phyloP scores from a whole-genome alignment of 2,113 vertebrate genomes.

The Ceuthmochares aereus region DNA sequence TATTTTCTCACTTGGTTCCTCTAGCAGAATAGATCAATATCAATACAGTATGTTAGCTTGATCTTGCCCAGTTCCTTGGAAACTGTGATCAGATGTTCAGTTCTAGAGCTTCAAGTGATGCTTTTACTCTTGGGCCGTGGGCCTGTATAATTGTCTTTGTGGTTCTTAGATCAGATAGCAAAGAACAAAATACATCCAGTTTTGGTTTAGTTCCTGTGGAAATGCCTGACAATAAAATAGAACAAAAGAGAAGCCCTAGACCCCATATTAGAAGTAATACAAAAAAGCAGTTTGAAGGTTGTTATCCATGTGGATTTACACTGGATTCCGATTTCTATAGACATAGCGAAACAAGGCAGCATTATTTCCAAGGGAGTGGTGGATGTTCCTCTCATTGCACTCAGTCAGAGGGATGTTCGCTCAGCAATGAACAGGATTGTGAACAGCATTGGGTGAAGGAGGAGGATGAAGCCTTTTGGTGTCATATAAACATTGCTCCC shows the following conservation, averaged over 20 bases:
- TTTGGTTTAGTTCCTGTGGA: not conserved
- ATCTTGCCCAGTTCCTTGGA: not conserved
- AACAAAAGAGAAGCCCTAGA: not conserved
- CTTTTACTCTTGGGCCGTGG: not conserved
- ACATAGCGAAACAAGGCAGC: not conserved
- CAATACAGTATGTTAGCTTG: not conserved
- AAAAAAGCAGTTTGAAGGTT: not conserved
- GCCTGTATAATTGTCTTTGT: not conserved
- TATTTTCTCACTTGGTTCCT: not conserved
- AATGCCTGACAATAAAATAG: not conserved
- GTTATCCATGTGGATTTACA: not conserved
- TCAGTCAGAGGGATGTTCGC: rapidly evolving
- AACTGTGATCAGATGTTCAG: not conserved
- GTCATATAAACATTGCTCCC: not conserved
- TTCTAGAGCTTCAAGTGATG: not conserved
- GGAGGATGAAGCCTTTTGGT: not conserved
- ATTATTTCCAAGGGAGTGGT: not conserved
- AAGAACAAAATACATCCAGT: not conserved
- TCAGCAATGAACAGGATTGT: not conserved
- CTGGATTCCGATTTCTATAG: not conserved
- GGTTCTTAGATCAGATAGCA: not conserved
- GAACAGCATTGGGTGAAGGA: not conserved
- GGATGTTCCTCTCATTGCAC: not conserved
- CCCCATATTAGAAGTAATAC: not conserved
- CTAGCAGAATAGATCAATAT: not conserved